Percentiles rank a stretch among this genome's conserved stretches.
These are phyloP conservation scores for Mellivora capensis DNA, from an alignment of 2,113 vertebrate species.

Conservation along the genomic window DNA sequence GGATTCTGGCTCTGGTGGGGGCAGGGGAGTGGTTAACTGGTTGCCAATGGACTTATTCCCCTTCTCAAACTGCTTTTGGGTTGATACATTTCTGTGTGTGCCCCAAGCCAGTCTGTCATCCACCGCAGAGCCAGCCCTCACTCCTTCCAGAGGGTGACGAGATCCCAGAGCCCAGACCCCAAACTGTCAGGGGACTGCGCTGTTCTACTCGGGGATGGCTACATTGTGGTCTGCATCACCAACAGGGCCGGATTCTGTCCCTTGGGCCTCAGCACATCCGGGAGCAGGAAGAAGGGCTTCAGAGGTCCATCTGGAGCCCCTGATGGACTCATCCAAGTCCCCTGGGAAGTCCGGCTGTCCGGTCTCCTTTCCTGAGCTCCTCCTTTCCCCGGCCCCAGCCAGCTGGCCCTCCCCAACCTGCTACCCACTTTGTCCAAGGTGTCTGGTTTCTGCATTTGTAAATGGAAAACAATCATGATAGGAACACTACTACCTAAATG, in stretches of 20 bases:
- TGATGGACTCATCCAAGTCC: not conserved
- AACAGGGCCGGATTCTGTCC: not conserved
- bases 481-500: not conserved
- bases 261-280: not conserved
- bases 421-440: not conserved
- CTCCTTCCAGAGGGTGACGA: not conserved
- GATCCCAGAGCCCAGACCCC: not conserved
- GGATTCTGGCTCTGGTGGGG: not conserved
- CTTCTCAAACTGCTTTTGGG: not conserved
- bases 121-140: not conserved
- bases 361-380: not conserved
- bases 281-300: not conserved
- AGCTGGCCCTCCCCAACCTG: fast-evolving
- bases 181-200: not conserved
- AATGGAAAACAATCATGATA: not conserved
- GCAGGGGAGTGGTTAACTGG: not conserved
- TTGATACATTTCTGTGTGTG: not conserved
- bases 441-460: not conserved
- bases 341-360: not conserved
- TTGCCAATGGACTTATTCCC: not conserved
- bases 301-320: fast-evolving
- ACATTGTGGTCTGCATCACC: fast-evolving
- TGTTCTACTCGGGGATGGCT: fast-evolving
- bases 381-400: too few species aligned
- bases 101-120: not conserved